Conservation (phyloP, 1,140 invertebrate species). For the Holotrichia oblita region DNA sequence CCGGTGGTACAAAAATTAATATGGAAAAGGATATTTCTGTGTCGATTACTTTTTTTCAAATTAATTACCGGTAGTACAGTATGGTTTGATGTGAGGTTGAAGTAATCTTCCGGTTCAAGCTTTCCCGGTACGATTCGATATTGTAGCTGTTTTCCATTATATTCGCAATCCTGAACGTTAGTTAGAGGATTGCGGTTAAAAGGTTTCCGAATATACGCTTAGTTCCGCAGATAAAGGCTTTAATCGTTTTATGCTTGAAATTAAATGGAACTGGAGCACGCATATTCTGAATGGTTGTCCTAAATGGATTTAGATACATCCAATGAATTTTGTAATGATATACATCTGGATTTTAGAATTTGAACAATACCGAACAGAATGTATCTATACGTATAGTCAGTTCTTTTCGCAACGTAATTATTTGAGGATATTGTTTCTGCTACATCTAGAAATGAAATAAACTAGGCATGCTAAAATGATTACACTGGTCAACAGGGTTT, state of each 20-base stretch:
- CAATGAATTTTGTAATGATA: not conserved
- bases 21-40: not conserved
- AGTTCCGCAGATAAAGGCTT: conserved; percentile 1
- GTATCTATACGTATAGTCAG: too few species aligned
- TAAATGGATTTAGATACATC: not conserved
- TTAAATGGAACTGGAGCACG: not conserved
- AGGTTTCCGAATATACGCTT: not conserved
- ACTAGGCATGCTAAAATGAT: too few species aligned
- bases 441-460: too few species aligned
- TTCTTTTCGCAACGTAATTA: too few species aligned
- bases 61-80: not conserved
- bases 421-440: too few species aligned
- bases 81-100: not conserved
- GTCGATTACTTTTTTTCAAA: not conserved
- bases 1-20: not conserved
- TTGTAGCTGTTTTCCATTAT: conserved; percentile 14
- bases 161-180: not conserved
- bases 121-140: not conserved
- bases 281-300: not conserved
- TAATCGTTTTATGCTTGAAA: not conserved
- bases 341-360: too few species aligned
- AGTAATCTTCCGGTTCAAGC: not conserved
- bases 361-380: too few species aligned
- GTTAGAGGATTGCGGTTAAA: not conserved
- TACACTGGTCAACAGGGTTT: too few species aligned